Conservation (phyloP, 2,888 invertebrate species). For the Ichneumoninae sp. region DNA sequence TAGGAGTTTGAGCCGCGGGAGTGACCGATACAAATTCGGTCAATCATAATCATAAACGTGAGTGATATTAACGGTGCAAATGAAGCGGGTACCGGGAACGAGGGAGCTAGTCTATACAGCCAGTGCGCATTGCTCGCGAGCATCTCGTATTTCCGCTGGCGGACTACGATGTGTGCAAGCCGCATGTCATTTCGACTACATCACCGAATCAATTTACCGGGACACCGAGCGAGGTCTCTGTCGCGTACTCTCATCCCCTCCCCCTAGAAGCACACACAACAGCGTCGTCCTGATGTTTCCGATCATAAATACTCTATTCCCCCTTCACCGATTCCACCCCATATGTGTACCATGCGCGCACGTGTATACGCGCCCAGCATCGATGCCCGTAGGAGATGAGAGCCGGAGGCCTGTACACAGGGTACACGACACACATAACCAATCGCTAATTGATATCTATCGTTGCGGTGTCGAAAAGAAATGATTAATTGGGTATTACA, state of each 20-base stretch:
- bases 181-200: constrained; percentile 62
- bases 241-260: background rate
- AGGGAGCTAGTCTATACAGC: constrained; percentile 27
- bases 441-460: constrained; percentile 64
- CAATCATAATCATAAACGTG: constrained; percentile 61
- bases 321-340: constrained; percentile 14
- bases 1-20: constrained; percentile 12
- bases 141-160: constrained; percentile 50
- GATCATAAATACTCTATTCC: constrained; percentile 61
- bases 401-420: constrained; percentile 31
- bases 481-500: constrained; percentile 58
- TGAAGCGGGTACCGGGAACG: constrained; percentile 45
- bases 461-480: constrained; percentile 49
- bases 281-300: constrained; percentile 57
- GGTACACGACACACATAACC: constrained; percentile 21
- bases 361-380: constrained; percentile 1
- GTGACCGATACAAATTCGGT: constrained; percentile 62
- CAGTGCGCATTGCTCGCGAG: constrained; percentile 27
- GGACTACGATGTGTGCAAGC: constrained; percentile 41
- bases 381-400: constrained; percentile 37
- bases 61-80: constrained; percentile 63
- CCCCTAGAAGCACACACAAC: constrained; percentile 19
- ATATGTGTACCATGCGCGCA: background rate
- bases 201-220: constrained; percentile 62
- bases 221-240: constrained; percentile 52